Evolutionary conservation across 2,888 invertebrate species (phyloP), one percentile per base, ranked within the genome.

Genomic region (Automeris io): DNA sequence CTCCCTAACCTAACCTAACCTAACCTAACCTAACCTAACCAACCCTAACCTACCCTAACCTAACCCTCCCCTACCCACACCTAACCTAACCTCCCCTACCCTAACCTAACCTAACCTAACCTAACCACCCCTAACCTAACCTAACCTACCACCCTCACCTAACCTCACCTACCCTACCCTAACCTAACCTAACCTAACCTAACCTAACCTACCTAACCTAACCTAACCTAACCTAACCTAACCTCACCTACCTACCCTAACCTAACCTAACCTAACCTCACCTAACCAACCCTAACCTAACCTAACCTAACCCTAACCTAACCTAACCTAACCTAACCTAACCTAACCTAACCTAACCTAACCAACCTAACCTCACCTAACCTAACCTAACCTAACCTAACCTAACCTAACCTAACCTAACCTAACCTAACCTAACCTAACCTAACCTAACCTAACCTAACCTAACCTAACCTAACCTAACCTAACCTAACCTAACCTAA

Each of bases 321-420:
- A 37, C 41, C 38, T 38, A 41, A 37, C 41, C 38, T 38, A 41
- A 36, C 40, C 37, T 37, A 41, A 36, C 40, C 37, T 37, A 36
- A 32, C 37, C 24, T 29, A 33, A 11, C 24, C 33, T 24, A 18
- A 11, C 33, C 26, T 29, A 26, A 16, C 31, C 24, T 26, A 39
- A 33, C 23, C 18, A 39, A 39, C 33, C 36, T 36, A 36, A 26
- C 42, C 40, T 35, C 40, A 38, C 40, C 43, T 40, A 42, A 42
- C 42, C 42, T 42, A 42, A 42, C 42, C 42, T 42, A 43, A 43
- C 43, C 42, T 42, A 42, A 42, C 42, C 42, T 42, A 42, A 42
- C 42, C 42, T 42, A 42, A 42, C 42, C 42, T 42, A 43, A 42
- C 39, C 42, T 39, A 42, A 42, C 42, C 42, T 42, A 43, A 43